Percentiles rank a stretch among this genome's conserved stretches.
phyloP scores from a whole-genome alignment of 1,140 invertebrate species.

The Zaprionus lachaisei region DNA sequence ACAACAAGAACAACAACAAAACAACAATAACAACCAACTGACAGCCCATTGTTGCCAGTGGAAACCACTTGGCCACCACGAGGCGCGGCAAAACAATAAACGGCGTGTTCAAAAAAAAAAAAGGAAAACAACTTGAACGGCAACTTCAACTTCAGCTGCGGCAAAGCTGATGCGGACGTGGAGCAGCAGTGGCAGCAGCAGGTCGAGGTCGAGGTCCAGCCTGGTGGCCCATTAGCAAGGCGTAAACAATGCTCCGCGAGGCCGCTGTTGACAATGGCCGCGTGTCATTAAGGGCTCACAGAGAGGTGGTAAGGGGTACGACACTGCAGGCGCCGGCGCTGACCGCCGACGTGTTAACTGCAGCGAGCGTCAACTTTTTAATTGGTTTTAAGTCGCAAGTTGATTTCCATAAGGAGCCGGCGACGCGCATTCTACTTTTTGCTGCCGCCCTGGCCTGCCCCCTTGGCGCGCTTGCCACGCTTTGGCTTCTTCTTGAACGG shows the following conservation, averaged over 20 bases:
- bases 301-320: background rate
- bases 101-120: conserved; percentile 36
- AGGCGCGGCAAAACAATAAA: conserved; percentile 40
- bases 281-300: conserved; percentile 64
- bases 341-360: conserved; percentile 76
- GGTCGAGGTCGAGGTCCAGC: conserved; percentile 18
- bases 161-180: background rate
- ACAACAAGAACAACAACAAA: conserved; percentile 22
- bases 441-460: background rate
- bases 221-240: conserved; percentile 58
- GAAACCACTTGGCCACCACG: conserved; percentile 64
- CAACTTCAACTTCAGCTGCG: conserved; percentile 55
- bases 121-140: conserved; percentile 50
- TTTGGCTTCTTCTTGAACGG: conserved; percentile 87
- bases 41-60: conserved; percentile 53
- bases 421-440: conserved; percentile 54
- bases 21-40: conserved; percentile 25
- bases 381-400: conserved; percentile 76
- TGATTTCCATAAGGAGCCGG: conserved; percentile 48
- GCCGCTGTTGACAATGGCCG: conserved; percentile 68
- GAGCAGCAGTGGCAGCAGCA: conserved; percentile 7
- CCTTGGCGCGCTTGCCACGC: conserved; percentile 84
- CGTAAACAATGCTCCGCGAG: conserved; percentile 61
- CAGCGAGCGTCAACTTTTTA: conserved; percentile 74
- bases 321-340: conserved; percentile 42